These are phyloP conservation scores for Balearica regulorum DNA, from an alignment of 2,797 vertebrate genomes.

Conservation along the genomic window DNA sequence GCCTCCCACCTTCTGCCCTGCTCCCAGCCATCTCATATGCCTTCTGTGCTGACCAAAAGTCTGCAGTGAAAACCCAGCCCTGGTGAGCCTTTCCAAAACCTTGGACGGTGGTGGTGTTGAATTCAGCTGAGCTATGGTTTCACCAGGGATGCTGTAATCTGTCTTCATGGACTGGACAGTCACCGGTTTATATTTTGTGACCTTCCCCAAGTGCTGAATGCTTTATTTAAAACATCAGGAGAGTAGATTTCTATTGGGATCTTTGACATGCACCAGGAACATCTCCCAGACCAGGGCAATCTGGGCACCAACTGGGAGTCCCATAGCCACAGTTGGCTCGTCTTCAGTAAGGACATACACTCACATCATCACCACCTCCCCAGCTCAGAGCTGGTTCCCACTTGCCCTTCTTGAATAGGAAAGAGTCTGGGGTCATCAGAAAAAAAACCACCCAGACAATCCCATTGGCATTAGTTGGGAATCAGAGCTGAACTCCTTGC, in stretches of 20 bases:
- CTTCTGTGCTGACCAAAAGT: neutral
- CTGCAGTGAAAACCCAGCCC: neutral
- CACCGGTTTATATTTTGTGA: neutral
- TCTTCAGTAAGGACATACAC: neutral
- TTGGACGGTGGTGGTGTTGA: no score
- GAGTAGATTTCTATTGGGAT: neutral
- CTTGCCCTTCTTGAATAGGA: neutral
- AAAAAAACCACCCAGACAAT: no score
- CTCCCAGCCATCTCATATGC: fast-evolving
- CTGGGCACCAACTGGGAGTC: neutral
- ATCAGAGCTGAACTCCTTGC: neutral
- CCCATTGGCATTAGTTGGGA: neutral
- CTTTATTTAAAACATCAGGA: neutral
- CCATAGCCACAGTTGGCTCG: neutral
- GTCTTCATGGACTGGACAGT: neutral
- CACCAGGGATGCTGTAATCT: neutral
- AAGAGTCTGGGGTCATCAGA: neutral
- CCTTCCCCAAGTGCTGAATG: no score
- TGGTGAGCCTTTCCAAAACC: neutral
- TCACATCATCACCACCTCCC: neutral
- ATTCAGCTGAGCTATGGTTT: neutral
- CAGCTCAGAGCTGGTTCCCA: neutral
- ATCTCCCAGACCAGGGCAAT: neutral
- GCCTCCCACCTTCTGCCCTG: neutral
- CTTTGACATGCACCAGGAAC: neutral